phyloP scores from a whole-genome alignment of 2,888 invertebrate species.

The Sphaerophoria rueppellii region DNA sequence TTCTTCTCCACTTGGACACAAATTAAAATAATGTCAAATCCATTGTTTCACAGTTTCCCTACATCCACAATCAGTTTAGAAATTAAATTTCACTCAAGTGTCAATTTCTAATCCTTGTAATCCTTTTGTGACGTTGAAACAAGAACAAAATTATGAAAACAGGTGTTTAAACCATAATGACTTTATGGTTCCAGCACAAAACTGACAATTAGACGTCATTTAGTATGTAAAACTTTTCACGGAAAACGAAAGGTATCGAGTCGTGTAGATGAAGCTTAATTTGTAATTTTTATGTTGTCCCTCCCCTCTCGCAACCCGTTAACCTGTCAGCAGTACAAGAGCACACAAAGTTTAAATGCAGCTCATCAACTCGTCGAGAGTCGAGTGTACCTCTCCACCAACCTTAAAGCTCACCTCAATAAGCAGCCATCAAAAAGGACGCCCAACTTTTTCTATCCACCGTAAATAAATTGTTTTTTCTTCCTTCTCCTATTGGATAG shows the following conservation, averaged over 20 bases:
- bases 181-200: neutral
- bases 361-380: constrained; percentile 22
- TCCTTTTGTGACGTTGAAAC: neutral
- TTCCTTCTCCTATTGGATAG: neutral
- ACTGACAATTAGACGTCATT: neutral
- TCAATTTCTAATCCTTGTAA: neutral
- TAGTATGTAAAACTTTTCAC: neutral
- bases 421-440: constrained; percentile 1
- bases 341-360: neutral
- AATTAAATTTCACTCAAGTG: neutral
- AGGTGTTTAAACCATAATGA: neutral
- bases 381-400: neutral
- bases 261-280: neutral
- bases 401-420: constrained; percentile 20
- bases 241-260: neutral
- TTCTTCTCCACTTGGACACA: too few species aligned
- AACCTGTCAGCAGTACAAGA: neutral
- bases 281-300: neutral
- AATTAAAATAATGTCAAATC: too few species aligned
- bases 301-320: neutral
- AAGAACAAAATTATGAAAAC: neutral
- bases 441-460: neutral
- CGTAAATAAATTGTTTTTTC: constrained; percentile 10
- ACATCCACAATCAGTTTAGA: neutral
- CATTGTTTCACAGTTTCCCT: too few species aligned